Evolutionary conservation across 1,140 invertebrate species (phyloP), one percentile per base, ranked within the genome.

Genomic region (Oryctes rhinoceros): DNA sequence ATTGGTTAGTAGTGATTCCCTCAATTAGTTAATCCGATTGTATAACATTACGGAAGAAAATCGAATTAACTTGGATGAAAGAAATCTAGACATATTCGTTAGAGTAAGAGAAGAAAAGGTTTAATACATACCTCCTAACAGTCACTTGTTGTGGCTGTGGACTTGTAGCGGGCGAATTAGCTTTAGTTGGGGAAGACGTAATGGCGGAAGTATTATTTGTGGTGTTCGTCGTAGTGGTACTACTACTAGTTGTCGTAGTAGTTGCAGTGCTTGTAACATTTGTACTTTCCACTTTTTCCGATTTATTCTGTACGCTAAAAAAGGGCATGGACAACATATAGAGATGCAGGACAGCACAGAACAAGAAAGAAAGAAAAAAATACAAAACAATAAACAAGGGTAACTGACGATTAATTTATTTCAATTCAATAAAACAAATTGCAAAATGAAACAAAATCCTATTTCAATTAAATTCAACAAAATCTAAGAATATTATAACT

Each of bases 51-150:
- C 39, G 9, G 39, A 44, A 44, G 0, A 44, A 10, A 44, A 44
- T 44, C 39, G 9, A 44, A 10, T 44, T 44, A 44, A 44, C 39
- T 44, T 44, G 39, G 39, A 7, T 44, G 5, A 44, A 44, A 44
- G 39, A 44, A 44, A 44, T 44, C n/a, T 59, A 6, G 0, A 6
- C n/a, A 59, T 59, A 59, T 6, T 18, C 18, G 53, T n/a, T 59
- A 59, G 53, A 59, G 15, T 18, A 59, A 59, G 13, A 59, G 11
- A 53, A 59, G 5, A n/a, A 20, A 65, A 53, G 59, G n/a, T 47
- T n/a, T 74, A 39, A 79, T 81, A 87, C 83, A 81, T 89, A 92
- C 91, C 91, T 92, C 87, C 91, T 90, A 83, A 92, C 89, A 82
- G 90, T 90, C 35, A 59, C 47, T 83, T 90, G 91, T 79, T 88